Percentiles rank a stretch among this genome's conserved stretches.
Evolutionary conservation across 2,797 vertebrate genomes (phyloP).

Genomic region (Pangasius larnaudii): DNA sequence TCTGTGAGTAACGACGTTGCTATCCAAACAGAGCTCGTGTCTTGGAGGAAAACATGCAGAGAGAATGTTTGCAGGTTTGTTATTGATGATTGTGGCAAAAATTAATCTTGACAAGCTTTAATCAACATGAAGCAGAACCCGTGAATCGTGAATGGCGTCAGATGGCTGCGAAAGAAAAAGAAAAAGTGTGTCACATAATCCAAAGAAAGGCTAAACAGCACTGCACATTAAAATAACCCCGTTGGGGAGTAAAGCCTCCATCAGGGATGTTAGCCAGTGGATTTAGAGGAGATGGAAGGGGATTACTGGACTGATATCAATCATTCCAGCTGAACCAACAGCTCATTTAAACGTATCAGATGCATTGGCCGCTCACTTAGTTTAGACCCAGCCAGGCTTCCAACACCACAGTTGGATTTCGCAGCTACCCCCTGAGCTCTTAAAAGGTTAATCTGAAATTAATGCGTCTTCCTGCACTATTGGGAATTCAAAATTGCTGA

Average conservation of each 20-base stretch:
- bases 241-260: constrained; percentile 64
- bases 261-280: constrained; percentile 69
- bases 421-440: constrained; percentile 56
- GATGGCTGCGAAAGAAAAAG: constrained; percentile 8
- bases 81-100: constrained; percentile 26
- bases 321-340: constrained; percentile 71
- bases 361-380: constrained; percentile 60
- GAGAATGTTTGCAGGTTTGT: neutral
- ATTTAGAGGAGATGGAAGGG: constrained; percentile 71
- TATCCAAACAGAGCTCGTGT: constrained; percentile 38
- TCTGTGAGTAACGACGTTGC: constrained; percentile 16
- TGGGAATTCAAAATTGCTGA: constrained; percentile 40
- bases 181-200: constrained; percentile 43
- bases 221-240: constrained; percentile 63
- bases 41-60: constrained; percentile 31
- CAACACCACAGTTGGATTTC: constrained; percentile 53
- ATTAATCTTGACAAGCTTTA: constrained; percentile 42
- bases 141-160: constrained; percentile 18
- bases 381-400: constrained; percentile 65
- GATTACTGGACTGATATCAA: constrained; percentile 77
- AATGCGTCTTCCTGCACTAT: constrained; percentile 52
- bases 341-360: constrained; percentile 71
- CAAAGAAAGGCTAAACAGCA: constrained; percentile 57
- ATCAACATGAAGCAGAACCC: constrained; percentile 22
- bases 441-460: constrained; percentile 63